Evolutionary conservation across 1,140 invertebrate species (phyloP).

Genomic region (Stegodyphus mimosarum): DNA sequence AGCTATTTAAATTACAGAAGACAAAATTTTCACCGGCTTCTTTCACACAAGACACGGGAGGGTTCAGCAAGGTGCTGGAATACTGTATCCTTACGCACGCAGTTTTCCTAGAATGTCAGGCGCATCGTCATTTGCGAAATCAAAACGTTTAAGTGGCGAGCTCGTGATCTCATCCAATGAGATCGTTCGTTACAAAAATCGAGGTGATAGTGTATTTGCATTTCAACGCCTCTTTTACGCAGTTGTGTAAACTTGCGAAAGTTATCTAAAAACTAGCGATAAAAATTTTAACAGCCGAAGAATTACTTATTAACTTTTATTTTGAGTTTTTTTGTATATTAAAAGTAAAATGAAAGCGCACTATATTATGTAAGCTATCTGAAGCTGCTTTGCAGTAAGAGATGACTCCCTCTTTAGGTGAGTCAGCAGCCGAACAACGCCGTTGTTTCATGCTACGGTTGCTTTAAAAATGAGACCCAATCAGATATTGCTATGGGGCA

Average conservation of each 20-base stretch:
- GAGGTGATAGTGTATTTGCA: constrained; percentile 30
- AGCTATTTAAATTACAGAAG: constrained; percentile 52
- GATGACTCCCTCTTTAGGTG: constrained; percentile 47
- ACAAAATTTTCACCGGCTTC: constrained; percentile 58
- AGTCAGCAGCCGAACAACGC: constrained; percentile 59
- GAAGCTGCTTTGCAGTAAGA: constrained; percentile 2
- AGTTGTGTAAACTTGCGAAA: constrained; percentile 32
- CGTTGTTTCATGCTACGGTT: constrained; percentile 59
- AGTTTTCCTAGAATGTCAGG: constrained; percentile 26
- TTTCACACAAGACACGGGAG: constrained; percentile 57
- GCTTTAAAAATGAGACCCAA: constrained; percentile 56
- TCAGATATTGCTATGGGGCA: constrained; percentile 58
- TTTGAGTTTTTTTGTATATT: too few species aligned
- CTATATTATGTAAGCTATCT: constrained; percentile 10
- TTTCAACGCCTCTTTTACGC: constrained; percentile 49
- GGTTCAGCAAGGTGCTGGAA: constrained; percentile 31
- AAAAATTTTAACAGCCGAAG: background rate
- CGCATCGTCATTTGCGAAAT: constrained; percentile 47
- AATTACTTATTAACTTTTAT: background rate
- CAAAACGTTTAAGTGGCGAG: constrained; percentile 48
- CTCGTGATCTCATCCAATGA: constrained; percentile 45
- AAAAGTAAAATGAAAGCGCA: background rate
- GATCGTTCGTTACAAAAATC: constrained; percentile 37
- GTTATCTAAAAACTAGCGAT: constrained; percentile 25
- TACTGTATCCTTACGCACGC: constrained; percentile 48